Percentiles rank a stretch among this genome's conserved stretches.
Conservation (phyloP, 37 sponge, comb jelly and placozoan genomes). For the Halisarca cf. caerulea region DNA sequence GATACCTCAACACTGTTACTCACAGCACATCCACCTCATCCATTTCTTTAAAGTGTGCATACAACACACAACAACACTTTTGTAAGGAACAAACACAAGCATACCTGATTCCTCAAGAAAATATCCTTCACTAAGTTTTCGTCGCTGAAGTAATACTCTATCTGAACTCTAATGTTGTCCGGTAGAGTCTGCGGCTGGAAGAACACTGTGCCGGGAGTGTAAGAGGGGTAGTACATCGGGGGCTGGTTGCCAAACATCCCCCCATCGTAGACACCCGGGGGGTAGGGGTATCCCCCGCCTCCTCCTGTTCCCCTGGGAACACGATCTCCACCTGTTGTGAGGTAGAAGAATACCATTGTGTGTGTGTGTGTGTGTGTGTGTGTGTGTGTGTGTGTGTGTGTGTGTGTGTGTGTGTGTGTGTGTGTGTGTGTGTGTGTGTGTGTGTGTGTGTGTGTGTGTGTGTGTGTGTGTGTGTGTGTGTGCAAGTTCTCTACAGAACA, state of each 20-base stretch:
- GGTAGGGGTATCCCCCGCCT: neutral
- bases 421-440: too few species aligned
- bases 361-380: too few species aligned
- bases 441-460: too few species aligned
- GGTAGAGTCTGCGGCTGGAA: slow-evolving; percentile 10
- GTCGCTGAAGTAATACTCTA: slow-evolving; percentile 97
- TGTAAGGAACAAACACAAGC: neutral
- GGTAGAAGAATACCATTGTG: too few species aligned
- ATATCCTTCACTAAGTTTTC: slow-evolving; percentile 94
- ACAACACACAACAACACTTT: neutral
- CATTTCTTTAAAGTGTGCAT: neutral
- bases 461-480: too few species aligned
- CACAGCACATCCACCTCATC: neutral
- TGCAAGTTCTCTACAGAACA: too few species aligned
- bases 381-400: too few species aligned
- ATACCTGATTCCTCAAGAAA: slow-evolving; percentile 86
- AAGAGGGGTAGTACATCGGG: slow-evolving; percentile 11
- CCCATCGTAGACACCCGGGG: neutral
- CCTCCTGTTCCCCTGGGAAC: too few species aligned
- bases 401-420: too few species aligned
- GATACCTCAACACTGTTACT: neutral
- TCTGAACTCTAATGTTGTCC: slow-evolving; percentile 34
- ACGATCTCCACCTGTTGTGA: too few species aligned
- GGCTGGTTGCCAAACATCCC: neutral
- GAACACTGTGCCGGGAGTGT: slow-evolving; percentile 12